phyloP scores from a whole-genome alignment of 2,797 vertebrate genomes.

The Melanotaenia trifasciata region DNA sequence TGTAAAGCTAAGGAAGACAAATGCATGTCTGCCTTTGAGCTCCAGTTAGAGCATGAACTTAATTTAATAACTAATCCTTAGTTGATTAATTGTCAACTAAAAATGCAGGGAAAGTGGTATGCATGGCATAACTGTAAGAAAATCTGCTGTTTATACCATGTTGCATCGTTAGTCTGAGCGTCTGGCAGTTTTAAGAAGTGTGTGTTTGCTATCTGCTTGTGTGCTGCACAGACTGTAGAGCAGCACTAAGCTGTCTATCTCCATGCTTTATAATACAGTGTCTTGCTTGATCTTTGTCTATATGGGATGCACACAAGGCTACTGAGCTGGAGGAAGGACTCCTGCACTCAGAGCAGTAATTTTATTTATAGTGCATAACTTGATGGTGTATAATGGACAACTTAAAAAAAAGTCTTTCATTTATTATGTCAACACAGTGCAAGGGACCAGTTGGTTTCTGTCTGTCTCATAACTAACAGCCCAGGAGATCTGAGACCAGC shows the following conservation, averaged over 20 bases:
- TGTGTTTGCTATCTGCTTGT: background rate
- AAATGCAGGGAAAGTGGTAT: background rate
- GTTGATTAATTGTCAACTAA: background rate
- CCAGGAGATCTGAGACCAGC: background rate
- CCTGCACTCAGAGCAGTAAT: too few relatives aligned
- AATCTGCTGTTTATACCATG: too few relatives aligned
- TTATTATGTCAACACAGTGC: background rate
- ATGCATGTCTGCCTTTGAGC: constrained; percentile 9
- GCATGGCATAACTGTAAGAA: too few relatives aligned
- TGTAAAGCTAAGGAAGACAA: constrained; percentile 25
- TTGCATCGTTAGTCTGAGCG: background rate
- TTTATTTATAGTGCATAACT: too few relatives aligned
- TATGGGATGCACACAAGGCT: too few relatives aligned
- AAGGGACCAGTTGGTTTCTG: too few relatives aligned
- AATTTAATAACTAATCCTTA: background rate
- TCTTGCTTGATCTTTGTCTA: background rate
- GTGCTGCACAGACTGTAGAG: background rate
- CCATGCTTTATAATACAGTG: background rate
- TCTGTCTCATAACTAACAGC: background rate
- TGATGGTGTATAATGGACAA: too few relatives aligned
- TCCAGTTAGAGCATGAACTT: background rate
- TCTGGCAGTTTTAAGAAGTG: background rate
- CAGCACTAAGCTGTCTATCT: background rate
- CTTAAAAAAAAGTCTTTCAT: background rate
- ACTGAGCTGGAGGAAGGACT: too few relatives aligned